Evolutionary conservation across 1,140 invertebrate species (phyloP).

Genomic region (Euura lappo): DNA sequence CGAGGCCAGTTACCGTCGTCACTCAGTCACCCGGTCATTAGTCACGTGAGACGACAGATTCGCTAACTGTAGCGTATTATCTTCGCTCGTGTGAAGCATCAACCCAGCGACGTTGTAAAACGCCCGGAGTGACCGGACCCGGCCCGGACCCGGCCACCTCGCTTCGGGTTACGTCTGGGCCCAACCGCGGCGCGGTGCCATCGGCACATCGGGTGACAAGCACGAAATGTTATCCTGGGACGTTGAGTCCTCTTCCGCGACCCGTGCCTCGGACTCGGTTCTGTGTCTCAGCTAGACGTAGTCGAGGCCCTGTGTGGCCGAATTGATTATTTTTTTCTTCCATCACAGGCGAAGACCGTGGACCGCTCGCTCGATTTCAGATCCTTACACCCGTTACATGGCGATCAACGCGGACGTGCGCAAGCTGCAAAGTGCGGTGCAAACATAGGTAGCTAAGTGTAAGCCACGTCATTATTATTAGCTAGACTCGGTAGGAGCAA

Average conservation of each 20-base stretch:
- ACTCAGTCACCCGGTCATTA: background rate
- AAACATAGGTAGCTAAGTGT: slow-evolving; percentile 51
- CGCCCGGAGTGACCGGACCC: too few relatives aligned
- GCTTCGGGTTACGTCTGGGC: slow-evolving; percentile 45
- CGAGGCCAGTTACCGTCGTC: too few relatives aligned
- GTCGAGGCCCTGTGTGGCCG: too few relatives aligned
- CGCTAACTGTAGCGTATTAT: background rate
- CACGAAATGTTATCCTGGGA: slow-evolving; percentile 17
- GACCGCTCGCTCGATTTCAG: slow-evolving; percentile 3
- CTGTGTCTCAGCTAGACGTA: too few relatives aligned
- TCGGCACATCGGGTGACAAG: slow-evolving; percentile 39
- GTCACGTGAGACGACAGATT: background rate
- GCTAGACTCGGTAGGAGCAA: slow-evolving; percentile 37
- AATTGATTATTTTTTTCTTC: too few relatives aligned
- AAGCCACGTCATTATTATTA: slow-evolving; percentile 52
- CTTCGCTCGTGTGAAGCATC: slow-evolving; percentile 6
- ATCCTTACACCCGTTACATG: slow-evolving; percentile 32
- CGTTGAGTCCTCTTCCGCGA: too few relatives aligned
- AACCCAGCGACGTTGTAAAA: background rate
- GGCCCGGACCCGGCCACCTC: background rate
- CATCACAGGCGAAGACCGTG: too few relatives aligned
- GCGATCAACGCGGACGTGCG: slow-evolving; percentile 21
- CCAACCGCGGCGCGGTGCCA: slow-evolving; percentile 24
- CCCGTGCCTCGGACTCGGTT: too few relatives aligned
- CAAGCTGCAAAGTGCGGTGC: slow-evolving; percentile 31